Evolutionary conservation across 2,888 invertebrate genomes (phyloP).

Genomic region (Diploptera punctata): DNA sequence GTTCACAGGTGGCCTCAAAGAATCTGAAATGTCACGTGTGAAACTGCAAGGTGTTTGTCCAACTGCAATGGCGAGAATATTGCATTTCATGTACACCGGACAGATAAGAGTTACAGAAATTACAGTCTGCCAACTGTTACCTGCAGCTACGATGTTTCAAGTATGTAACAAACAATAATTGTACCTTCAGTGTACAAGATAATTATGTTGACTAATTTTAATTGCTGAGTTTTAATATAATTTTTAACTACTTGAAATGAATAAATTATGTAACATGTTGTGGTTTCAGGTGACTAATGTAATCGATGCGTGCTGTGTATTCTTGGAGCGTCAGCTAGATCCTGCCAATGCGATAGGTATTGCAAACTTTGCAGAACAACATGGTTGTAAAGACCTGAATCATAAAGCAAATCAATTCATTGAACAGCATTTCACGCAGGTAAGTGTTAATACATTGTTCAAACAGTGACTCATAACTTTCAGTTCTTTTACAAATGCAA

Average conservation of each 20-base stretch:
- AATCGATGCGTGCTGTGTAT: conserved; percentile 83
- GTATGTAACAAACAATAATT: too few relatives aligned
- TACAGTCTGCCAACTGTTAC: conserved; percentile 90
- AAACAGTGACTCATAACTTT: too few relatives aligned
- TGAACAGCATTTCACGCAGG: conserved; percentile 84
- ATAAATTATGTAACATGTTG: too few relatives aligned
- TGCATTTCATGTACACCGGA: conserved; percentile 93
- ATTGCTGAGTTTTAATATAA: too few relatives aligned
- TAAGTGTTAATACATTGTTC: too few relatives aligned
- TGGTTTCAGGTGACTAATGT: conserved; percentile 69
- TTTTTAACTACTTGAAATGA: too few relatives aligned
- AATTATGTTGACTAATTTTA: too few relatives aligned
- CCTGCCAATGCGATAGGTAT: conserved; percentile 93
- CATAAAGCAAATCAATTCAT: conserved; percentile 86
- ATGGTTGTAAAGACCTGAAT: conserved; percentile 83
- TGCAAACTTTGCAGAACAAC: conserved; percentile 91
- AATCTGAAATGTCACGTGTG: conserved; percentile 86
- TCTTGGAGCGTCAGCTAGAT: conserved; percentile 91
- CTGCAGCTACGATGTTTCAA: conserved; percentile 95
- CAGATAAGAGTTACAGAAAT: conserved; percentile 88
- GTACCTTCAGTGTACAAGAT: too few relatives aligned
- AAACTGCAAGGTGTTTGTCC: conserved; percentile 84
- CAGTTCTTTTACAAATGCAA: too few relatives aligned
- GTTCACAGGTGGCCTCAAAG: conserved; percentile 92
- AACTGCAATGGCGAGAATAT: conserved; percentile 84